These are phyloP conservation scores for Ooceraea biroi DNA, from an alignment of 1,140 invertebrate genomes.

Conservation along the genomic window DNA sequence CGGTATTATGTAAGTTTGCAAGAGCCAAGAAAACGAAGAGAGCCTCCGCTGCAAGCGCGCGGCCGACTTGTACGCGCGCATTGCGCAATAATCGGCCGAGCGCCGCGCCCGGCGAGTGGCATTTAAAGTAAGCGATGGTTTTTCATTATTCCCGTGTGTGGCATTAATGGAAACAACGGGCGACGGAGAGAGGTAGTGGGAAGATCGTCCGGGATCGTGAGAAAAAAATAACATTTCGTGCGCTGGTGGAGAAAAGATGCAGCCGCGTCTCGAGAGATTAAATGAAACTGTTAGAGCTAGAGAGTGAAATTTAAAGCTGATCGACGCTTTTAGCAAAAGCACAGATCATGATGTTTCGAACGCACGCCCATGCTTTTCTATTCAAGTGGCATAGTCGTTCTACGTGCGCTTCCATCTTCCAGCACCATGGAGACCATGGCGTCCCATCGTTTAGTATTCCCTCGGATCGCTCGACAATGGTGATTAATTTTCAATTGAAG, in stretches of 20 bases:
- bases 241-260: neutral
- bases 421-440: neutral
- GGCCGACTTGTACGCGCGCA: constrained; percentile 18
- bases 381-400: neutral
- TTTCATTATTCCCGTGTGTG: constrained; percentile 8
- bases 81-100: constrained; percentile 64
- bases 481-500: constrained; percentile 69
- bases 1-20: constrained; percentile 78
- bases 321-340: neutral
- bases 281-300: neutral
- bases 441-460: constrained; percentile 25
- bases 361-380: neutral
- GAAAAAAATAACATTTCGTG: neutral
- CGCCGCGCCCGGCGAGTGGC: neutral
- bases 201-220: neutral
- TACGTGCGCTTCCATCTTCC: no score
- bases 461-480: constrained; percentile 45
- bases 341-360: neutral
- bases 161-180: neutral
- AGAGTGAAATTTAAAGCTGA: constrained; percentile 12
- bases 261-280: neutral
- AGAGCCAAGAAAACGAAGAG: constrained; percentile 50
- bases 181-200: neutral
- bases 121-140: neutral
- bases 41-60: constrained; percentile 46